Conservation (phyloP, 2,888 invertebrate genomes). For the Drosophila hamatofila region DNA sequence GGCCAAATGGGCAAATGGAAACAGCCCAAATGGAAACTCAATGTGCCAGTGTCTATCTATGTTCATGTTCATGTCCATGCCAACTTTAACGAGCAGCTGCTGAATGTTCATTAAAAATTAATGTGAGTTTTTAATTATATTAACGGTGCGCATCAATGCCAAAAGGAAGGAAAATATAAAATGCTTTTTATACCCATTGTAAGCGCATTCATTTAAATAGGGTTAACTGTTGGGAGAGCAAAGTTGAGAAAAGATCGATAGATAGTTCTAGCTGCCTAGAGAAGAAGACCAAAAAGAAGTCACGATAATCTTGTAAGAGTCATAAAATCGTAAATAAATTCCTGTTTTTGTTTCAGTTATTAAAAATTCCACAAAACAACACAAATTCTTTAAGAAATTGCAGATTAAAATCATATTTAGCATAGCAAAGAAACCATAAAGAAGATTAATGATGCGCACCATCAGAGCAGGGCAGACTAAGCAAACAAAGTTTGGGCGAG, state of each 20-base stretch:
- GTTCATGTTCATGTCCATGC: too few relatives aligned
- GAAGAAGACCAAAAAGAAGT: too few relatives aligned
- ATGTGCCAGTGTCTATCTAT: neutral
- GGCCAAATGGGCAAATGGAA: too few relatives aligned
- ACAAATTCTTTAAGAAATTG: neutral
- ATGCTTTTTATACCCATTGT: neutral
- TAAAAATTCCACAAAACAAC: neutral
- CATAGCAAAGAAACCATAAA: neutral
- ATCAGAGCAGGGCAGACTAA: neutral
- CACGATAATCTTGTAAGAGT: too few relatives aligned
- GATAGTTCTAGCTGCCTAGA: neutral
- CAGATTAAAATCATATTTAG: neutral
- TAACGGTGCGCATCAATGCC: neutral
- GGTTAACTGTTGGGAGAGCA: neutral
- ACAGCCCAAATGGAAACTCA: constrained; percentile 3
- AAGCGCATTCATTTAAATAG: neutral
- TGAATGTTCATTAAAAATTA: constrained; percentile 13
- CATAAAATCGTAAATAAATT: neutral
- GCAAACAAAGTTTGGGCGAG: neutral
- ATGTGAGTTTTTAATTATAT: constrained; percentile 13
- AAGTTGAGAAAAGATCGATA: neutral
- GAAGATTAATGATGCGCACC: constrained; percentile 21
- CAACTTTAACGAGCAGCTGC: neutral
- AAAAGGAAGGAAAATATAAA: neutral
- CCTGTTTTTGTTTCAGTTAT: neutral